Evolutionary conservation across 2,113 vertebrate genomes (phyloP), one percentile per base, ranked within the genome.

Genomic region (Callionymus lyra): DNA sequence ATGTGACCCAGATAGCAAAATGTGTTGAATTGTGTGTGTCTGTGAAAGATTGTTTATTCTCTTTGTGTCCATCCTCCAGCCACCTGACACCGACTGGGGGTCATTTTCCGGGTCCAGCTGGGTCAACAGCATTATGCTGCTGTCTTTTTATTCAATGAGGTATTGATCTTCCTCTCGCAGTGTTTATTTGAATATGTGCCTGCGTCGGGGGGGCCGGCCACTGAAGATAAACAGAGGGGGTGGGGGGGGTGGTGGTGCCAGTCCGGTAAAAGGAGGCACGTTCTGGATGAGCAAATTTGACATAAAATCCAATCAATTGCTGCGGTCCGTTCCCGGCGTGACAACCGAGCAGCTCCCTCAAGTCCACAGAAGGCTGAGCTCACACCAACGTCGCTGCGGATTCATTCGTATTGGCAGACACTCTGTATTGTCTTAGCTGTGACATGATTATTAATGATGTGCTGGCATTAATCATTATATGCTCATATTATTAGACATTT

Each of bases 231-330:
- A 27, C 21, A 27, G 21, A n/a, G 53, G 56, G 37, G n/a, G 47
- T 47, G 53, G 41, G 42, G 45, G 56, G 43, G 27, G 49, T 52
- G 44, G 60, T 38, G 47, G 46, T 53, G 12, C 31, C 32, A 11
- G 47, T 52, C 57, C 54, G 65, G 65, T 31, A 61, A 68, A 59
- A 70, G 56, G 51, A 72, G 54, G 46, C 53, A 32, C 32, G 53
- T 70, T 71, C 62, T 73, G 63, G 59, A 75, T 70, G 66, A 77
- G 48, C 50, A 57, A 63, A 67, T 67, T 53, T 79, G 62, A 73
- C 64, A 65, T 65, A 53, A 65, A 71, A 71, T 55, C 42, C 34
- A 56, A 68, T 79, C 47, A 50, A 41, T 64, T 52, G 54, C 44
- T 52, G 53, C 69, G 57, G 51, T 44, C 51, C 27, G 10, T 53